Percentiles rank a stretch among this genome's conserved stretches.
Conservation (phyloP, 2,888 invertebrate species). For the Zaprionus bogoriensis region DNA sequence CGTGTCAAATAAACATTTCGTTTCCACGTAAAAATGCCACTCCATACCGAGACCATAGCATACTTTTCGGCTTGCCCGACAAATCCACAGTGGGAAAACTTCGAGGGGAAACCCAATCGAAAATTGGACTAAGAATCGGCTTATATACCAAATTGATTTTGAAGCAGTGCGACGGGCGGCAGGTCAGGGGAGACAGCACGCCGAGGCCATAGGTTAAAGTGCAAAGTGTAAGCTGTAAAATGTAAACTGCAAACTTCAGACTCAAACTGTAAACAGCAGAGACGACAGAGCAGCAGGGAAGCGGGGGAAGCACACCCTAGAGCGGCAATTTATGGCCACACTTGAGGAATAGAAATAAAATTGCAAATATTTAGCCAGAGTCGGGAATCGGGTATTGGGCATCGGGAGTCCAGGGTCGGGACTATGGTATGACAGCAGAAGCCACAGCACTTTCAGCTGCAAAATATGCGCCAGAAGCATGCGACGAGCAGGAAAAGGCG, state of each 20-base stretch:
- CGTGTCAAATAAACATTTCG: no score
- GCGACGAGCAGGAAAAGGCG: constrained; percentile 25
- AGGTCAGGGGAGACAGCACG: neutral
- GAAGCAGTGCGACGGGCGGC: neutral
- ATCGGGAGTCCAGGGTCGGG: neutral
- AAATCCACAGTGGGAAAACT: neutral
- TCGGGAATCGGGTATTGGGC: neutral
- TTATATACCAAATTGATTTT: neutral
- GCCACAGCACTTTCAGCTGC: constrained; percentile 48
- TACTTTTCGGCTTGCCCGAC: neutral
- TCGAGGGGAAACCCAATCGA: neutral
- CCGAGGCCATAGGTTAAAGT: constrained; percentile 17
- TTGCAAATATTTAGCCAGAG: constrained; percentile 61
- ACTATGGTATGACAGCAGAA: constrained; percentile 20
- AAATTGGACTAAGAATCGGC: neutral
- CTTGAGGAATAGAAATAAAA: constrained; percentile 57
- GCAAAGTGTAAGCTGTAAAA: constrained; percentile 8
- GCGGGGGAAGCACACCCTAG: constrained; percentile 21
- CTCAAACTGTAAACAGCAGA: constrained; percentile 5
- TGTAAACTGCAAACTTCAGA: constrained; percentile 1
- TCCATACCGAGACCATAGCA: neutral
- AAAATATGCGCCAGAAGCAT: constrained; percentile 65
- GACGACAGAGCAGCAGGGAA: neutral
- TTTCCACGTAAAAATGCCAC: no score
- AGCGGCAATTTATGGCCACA: constrained; percentile 63